phyloP scores from a whole-genome alignment of 2,113 vertebrate genomes.

The Antechinus stuartii region DNA sequence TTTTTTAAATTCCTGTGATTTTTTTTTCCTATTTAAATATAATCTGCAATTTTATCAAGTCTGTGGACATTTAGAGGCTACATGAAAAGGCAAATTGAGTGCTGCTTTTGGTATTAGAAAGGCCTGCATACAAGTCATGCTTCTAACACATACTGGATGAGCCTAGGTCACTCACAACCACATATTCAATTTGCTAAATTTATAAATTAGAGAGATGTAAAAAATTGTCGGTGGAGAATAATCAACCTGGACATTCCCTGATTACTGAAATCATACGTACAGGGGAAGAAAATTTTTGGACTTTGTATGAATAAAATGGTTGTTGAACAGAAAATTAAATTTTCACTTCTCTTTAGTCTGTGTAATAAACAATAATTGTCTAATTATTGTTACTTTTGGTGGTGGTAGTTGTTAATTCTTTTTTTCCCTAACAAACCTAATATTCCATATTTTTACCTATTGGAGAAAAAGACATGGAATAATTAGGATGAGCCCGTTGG shows the following conservation, averaged over 20 bases:
- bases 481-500: background rate
- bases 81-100: background rate
- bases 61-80: background rate
- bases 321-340: background rate
- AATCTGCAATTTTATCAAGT: background rate
- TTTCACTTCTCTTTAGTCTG: background rate
- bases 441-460: background rate
- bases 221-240: background rate
- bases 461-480: background rate
- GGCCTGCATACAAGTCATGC: background rate
- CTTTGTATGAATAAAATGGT: background rate
- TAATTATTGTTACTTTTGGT: background rate
- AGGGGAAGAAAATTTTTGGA: background rate
- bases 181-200: background rate
- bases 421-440: background rate
- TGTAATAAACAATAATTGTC: background rate
- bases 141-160: background rate
- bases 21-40: background rate
- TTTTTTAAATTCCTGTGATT: background rate
- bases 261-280: background rate
- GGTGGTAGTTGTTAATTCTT: background rate
- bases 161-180: background rate
- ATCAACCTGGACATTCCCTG: background rate
- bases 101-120: background rate
- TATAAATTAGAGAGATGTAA: background rate